Evolutionary conservation across 2,888 invertebrate genomes (phyloP).

Genomic region (Eupeodes latifasciatus): DNA sequence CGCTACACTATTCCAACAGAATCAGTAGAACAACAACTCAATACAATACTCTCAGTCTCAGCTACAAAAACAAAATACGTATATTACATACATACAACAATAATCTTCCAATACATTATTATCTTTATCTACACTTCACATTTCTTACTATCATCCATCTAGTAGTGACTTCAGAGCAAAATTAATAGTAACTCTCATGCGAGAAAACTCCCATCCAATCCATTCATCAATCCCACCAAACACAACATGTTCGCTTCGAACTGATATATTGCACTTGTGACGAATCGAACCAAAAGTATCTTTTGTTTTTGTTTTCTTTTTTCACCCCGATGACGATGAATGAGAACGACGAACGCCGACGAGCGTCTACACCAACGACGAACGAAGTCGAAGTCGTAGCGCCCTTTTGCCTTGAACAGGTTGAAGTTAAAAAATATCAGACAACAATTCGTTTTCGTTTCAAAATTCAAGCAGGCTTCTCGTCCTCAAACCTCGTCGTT

Average conservation of each 20-base stretch:
- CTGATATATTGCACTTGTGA: slow-evolving; percentile 31
- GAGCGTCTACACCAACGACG: too few species aligned
- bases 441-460: slow-evolving; percentile 38
- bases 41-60: slow-evolving; percentile 36
- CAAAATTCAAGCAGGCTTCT: slow-evolving; percentile 22
- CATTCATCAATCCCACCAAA: slow-evolving; percentile 65
- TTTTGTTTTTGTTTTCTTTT: neutral
- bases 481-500: neutral
- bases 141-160: slow-evolving; percentile 16
- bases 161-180: slow-evolving; percentile 47
- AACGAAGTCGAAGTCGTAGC: slow-evolving; percentile 27
- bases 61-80: slow-evolving; percentile 34
- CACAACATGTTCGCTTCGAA: slow-evolving; percentile 54
- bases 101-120: slow-evolving; percentile 5
- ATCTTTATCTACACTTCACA: slow-evolving; percentile 52
- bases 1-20: slow-evolving; percentile 55
- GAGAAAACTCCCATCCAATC: slow-evolving; percentile 58
- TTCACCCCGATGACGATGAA: slow-evolving; percentile 3
- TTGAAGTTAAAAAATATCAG: slow-evolving; percentile 52
- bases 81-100: neutral
- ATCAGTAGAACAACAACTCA: slow-evolving; percentile 17
- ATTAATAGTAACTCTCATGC: slow-evolving; percentile 70
- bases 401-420: slow-evolving; percentile 69
- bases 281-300: slow-evolving; percentile 16
- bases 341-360: neutral